Percentiles rank a stretch among this genome's conserved stretches.
phyloP scores from a whole-genome alignment of 2,888 invertebrate species.

The Sturmia bella region DNA sequence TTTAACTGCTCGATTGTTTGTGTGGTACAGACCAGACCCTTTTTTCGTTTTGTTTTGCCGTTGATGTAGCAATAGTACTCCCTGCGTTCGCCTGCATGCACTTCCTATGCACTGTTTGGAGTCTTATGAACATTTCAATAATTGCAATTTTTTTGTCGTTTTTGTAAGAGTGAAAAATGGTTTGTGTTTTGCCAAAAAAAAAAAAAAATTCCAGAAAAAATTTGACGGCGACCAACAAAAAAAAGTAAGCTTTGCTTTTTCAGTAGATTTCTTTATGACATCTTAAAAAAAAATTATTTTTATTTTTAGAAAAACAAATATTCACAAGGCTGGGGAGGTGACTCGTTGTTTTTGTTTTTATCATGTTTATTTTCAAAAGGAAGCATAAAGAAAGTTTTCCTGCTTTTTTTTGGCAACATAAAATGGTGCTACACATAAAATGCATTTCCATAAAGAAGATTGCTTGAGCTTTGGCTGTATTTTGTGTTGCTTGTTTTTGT shows the following conservation, averaged over 20 bases:
- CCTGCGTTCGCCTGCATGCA: conserved; percentile 50
- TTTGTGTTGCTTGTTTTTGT: background rate
- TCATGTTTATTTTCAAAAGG: background rate
- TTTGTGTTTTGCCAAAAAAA: background rate
- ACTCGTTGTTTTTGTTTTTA: background rate
- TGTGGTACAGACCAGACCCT: background rate
- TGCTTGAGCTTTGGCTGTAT: background rate
- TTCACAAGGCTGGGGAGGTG: background rate
- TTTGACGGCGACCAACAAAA: background rate
- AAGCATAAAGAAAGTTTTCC: conserved; percentile 19
- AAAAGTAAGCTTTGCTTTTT: no score
- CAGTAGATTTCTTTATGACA: no score
- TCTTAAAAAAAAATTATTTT: conserved; percentile 1
- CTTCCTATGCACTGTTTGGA: conserved; percentile 62
- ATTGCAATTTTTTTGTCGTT: conserved; percentile 46
- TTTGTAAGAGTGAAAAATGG: background rate
- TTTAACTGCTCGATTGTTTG: conserved; percentile 4
- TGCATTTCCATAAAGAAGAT: conserved; percentile 55
- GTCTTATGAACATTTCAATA: conserved; percentile 47
- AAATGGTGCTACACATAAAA: conserved; percentile 51
- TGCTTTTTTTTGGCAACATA: conserved; percentile 25
- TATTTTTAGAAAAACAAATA: conserved; percentile 28
- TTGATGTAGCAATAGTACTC: conserved; percentile 9
- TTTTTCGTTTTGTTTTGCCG: conserved; percentile 2
- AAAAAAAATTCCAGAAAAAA: conserved; percentile 1